Percentiles rank a stretch among this genome's conserved stretches.
These are phyloP conservation scores for Oxyura jamaicensis DNA, from an alignment of 2,113 vertebrate species.

Conservation along the genomic window DNA sequence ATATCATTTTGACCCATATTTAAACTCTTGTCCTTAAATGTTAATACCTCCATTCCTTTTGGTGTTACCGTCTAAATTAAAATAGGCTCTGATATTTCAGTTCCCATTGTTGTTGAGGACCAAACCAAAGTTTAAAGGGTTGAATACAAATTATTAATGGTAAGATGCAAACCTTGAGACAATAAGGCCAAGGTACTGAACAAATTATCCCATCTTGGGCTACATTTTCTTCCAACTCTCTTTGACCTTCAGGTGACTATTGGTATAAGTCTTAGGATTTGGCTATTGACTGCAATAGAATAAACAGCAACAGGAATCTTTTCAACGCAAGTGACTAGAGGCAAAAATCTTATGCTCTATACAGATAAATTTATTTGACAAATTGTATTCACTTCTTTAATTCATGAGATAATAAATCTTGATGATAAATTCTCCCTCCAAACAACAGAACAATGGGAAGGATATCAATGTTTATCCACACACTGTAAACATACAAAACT, in stretches of 20 bases:
- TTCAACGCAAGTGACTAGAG: not conserved
- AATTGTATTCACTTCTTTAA: not conserved
- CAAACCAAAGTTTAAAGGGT: not conserved
- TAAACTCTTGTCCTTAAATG: not conserved
- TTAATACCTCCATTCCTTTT: not conserved
- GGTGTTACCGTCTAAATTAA: not conserved
- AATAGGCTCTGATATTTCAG: not conserved
- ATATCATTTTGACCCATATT: not conserved
- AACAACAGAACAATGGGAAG: conserved; percentile 35
- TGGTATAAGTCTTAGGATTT: not conserved
- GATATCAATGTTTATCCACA: conserved; percentile 37
- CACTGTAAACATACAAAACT: not conserved
- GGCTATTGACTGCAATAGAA: not conserved
- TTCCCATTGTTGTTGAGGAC: not conserved
- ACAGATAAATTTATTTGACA: not conserved
- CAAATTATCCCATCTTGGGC: not conserved
- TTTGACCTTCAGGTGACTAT: not conserved
- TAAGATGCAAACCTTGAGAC: not conserved
- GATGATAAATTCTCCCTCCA: not conserved
- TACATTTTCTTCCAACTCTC: not conserved
- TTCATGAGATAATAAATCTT: conserved; percentile 26
- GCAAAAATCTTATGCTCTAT: not conserved
- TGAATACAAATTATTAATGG: not conserved
- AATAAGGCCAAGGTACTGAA: not conserved
- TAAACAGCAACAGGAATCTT: not conserved